Evolutionary conservation across 1,140 invertebrate genomes (phyloP).

Genomic region (Brachionus angularis): DNA sequence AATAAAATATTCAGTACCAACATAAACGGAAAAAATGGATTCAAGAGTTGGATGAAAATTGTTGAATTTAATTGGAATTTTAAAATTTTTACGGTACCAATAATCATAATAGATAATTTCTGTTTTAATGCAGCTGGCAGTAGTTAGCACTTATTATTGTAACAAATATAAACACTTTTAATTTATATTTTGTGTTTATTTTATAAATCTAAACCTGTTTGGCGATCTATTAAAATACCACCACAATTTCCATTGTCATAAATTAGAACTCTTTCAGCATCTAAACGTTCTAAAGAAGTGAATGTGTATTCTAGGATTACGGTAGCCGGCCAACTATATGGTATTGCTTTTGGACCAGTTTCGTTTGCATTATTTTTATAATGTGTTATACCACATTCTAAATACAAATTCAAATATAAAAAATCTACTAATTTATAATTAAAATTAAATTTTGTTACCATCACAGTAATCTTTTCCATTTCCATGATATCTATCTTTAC

Average conservation of each 20-base stretch:
- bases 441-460: neutral
- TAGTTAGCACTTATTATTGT: neutral
- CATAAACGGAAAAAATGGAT: slow-evolving; percentile 5
- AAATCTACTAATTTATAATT: neutral
- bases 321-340: slow-evolving; percentile 30
- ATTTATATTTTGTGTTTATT: too few species aligned
- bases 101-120: neutral
- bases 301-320: slow-evolving; percentile 13
- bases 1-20: neutral
- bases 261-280: neutral
- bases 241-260: neutral
- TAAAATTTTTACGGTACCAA: neutral
- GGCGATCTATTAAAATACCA: neutral
- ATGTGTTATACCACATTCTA: slow-evolving; percentile 34
- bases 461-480: slow-evolving; percentile 33
- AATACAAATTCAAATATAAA: neutral
- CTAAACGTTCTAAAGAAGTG: neutral
- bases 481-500: slow-evolving; percentile 1
- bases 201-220: too few species aligned
- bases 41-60: slow-evolving; percentile 28
- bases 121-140: slow-evolving; percentile 22
- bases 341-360: neutral
- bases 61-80: slow-evolving; percentile 13
- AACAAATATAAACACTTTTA: too few species aligned
- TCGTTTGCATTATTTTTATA: slow-evolving; percentile 17